Base-by-base conservation (phyloP, 2,113 vertebrate genomes). In the Apteryx mantelli region DNA sequence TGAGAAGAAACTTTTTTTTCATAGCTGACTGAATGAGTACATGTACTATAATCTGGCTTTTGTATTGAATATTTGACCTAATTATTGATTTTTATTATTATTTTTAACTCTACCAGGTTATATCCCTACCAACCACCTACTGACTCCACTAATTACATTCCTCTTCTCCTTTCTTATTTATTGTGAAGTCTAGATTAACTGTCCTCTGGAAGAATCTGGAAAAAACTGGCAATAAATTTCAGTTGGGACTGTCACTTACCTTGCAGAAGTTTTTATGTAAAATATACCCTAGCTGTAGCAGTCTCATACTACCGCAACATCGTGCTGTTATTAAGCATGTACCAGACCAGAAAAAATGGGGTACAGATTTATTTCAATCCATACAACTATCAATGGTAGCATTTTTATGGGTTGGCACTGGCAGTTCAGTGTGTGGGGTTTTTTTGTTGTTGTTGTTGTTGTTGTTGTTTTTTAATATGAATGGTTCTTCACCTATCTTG, bases 231-330 rank as follows among this genome's bases (percentile, higher is more conserved):
- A 40, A 0, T 69, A 38, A 80, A 15, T 85, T 95, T 24, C 13
- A 44, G 19, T 44, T 44, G n/a, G 71, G 36, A 26, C 28, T 79
- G 56, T 65, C 38, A 14, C 58, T 88, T 88, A 66, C 30, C 25
- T 70, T 63, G 22, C n/a, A 25, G 15, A 65, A 48, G 30, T 78
- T 66, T 22, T 11, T 77, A 48, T 66, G n/a, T 60, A 40, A 40
- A 24, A 44, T 86, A 73, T 81, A 81, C 7, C 4, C 11, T 61
- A 17, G 7, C 8, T 0, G 0, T 25, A 28, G 13, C 30, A 65
- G 40, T 40, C 21, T 44, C 55, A 4, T 38, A 17, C 15, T 38
- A 7, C 36, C 7, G 36, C 5, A 42, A 22, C 5, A 24, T 11
- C 70, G 22, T 48, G 68, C 7, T 53, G 32, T 61, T 70, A 75